A percentile compares a stretch with the other conserved stretches of the same genome.
Evolutionary conservation across 1,140 invertebrate species (phyloP).

Genomic region (Psilanteris sp.): DNA sequence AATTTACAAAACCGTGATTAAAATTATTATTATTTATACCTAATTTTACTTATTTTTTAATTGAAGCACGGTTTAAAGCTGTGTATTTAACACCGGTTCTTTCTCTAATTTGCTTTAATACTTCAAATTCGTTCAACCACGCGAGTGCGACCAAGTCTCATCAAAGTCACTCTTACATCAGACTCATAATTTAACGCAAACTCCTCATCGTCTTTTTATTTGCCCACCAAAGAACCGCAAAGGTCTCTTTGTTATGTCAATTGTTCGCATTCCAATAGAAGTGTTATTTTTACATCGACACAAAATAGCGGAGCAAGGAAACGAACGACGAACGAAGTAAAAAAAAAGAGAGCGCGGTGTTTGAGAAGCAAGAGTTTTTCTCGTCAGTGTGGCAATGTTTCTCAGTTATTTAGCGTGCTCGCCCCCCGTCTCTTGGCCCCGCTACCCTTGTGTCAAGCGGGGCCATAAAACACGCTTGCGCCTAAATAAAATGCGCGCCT

Average conservation of each 20-base stretch:
- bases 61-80: too few relatives aligned
- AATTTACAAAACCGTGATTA: too few relatives aligned
- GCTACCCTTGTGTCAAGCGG: conserved; percentile 62
- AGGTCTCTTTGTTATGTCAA: conserved; percentile 58
- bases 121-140: conserved; percentile 1
- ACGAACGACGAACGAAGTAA: conserved; percentile 5
- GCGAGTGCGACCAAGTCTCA: conserved; percentile 2
- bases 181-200: conserved; percentile 40
- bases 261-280: conserved; percentile 66
- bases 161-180: conserved; percentile 13
- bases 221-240: conserved; percentile 23
- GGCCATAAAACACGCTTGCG: conserved; percentile 74
- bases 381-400: conserved; percentile 49
- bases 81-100: too few relatives aligned
- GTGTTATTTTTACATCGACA: conserved; percentile 63
- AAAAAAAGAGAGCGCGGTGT: conserved; percentile 25
- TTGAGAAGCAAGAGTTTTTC: conserved; percentile 45
- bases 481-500: conserved; percentile 71
- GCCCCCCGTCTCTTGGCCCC: conserved; percentile 29
- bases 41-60: too few relatives aligned
- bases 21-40: too few relatives aligned
- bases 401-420: conserved; percentile 68
- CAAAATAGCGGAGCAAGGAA: conserved; percentile 28
- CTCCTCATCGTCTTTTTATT: conserved; percentile 31
- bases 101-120: conserved; percentile 24